A percentile compares a stretch with the other conserved stretches of the same genome.
These are phyloP conservation scores for Nerophis ophidion DNA, from an alignment of 2,113 vertebrate species.

Conservation along the genomic window DNA sequence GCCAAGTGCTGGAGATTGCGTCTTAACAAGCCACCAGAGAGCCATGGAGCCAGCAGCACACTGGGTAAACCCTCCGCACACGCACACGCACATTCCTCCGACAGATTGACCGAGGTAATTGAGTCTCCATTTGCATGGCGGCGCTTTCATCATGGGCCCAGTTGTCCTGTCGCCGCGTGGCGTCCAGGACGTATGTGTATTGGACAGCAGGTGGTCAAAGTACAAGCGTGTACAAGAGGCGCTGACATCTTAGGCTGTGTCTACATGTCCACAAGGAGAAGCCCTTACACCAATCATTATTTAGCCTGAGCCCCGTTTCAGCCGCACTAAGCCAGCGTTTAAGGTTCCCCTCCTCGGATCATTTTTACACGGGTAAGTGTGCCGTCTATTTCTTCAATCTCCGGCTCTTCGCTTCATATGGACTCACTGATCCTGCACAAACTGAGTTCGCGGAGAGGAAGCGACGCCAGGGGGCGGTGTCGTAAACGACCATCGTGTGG, in stretches of 20 bases:
- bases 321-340: no score
- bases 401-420: no score
- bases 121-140: conserved; percentile 85
- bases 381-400: no score
- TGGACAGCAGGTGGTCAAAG: conserved; percentile 43
- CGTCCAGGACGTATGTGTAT: conserved; percentile 40
- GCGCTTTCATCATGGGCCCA: conserved; percentile 62
- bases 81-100: conserved; percentile 68
- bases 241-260: conserved; percentile 24
- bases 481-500: no score
- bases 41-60: conserved; percentile 80
- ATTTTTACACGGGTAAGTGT: no score
- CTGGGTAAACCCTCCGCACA: conserved; percentile 61
- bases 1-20: conserved; percentile 91
- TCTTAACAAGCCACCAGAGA: conserved; percentile 96
- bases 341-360: no score
- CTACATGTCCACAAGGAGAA: no score
- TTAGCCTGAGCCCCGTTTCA: no score
- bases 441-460: no score
- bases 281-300: no score
- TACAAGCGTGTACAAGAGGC: conserved; percentile 19
- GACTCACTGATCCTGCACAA: no score
- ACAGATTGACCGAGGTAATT: conserved; percentile 94
- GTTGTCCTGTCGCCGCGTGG: conserved; percentile 12
- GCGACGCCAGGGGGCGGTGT: no score